A percentile compares a stretch with the other conserved stretches of the same genome.
phyloP scores from a whole-genome alignment of 2,888 invertebrate species.

The Zaprionus lineosus region DNA sequence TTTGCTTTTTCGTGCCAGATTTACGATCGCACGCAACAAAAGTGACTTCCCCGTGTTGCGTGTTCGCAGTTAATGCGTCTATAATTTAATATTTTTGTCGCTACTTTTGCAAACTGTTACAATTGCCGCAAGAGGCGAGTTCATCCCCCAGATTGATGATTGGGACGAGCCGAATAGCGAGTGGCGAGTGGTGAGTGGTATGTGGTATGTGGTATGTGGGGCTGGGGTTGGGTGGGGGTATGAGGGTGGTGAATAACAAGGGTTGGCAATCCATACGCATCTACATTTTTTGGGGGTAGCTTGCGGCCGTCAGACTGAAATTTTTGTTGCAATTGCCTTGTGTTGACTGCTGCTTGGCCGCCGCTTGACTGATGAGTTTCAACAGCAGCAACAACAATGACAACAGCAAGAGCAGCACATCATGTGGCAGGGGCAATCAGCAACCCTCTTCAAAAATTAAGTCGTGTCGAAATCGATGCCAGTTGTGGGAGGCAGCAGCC shows the following conservation, averaged over 20 bases:
- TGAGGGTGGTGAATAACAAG: not conserved
- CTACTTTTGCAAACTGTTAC: constrained; percentile 55
- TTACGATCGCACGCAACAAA: constrained; percentile 58
- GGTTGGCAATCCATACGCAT: no score
- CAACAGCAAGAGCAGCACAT: no score
- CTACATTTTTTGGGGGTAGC: constrained; percentile 10
- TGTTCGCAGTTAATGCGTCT: constrained; percentile 70
- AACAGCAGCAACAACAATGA: no score
- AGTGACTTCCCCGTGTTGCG: constrained; percentile 67
- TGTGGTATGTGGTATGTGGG: not conserved
- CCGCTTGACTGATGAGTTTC: constrained; percentile 69
- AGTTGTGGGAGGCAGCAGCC: constrained; percentile 49
- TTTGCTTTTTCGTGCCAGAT: constrained; percentile 50
- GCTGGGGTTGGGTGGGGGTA: not conserved
- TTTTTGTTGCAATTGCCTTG: constrained; percentile 63
- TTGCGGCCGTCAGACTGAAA: constrained; percentile 49
- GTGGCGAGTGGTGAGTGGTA: not conserved
- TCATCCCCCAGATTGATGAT: constrained; percentile 33
- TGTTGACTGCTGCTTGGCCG: constrained; percentile 26
- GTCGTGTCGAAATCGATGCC: constrained; percentile 75
- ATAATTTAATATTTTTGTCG: constrained; percentile 68
- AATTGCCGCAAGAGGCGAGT: constrained; percentile 18
- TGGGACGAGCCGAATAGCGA: no score
- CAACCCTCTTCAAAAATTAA: constrained; percentile 75
- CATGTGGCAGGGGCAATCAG: constrained; percentile 58